phyloP scores from a whole-genome alignment of 2,888 invertebrate species.

The Eristalis tenax region DNA sequence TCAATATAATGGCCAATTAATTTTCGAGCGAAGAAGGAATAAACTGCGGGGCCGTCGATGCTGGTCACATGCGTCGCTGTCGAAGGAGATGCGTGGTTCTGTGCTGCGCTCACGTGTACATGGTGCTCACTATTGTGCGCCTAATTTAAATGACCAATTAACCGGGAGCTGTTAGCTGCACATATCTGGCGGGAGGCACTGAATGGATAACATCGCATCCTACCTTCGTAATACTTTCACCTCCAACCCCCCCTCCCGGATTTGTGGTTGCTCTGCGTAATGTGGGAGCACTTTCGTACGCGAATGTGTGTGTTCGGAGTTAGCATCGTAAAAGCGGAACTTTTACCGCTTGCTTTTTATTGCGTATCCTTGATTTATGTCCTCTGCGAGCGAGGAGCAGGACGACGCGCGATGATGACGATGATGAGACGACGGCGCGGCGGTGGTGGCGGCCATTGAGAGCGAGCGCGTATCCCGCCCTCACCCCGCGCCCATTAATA shows the following conservation, averaged over 20 bases:
- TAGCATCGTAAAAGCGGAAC: conserved; percentile 56
- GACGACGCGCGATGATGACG: conserved; percentile 22
- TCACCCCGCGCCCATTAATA: conserved; percentile 50
- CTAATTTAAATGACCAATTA: conserved; percentile 69
- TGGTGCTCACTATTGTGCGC: conserved; percentile 54
- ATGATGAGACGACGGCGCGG: conserved; percentile 17
- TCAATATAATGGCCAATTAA: conserved; percentile 68
- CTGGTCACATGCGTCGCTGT: conserved; percentile 30
- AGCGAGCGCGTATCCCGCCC: background rate
- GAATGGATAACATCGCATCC: conserved; percentile 39
- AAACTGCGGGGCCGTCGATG: conserved; percentile 11
- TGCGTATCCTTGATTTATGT: conserved; percentile 62
- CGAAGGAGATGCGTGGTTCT: background rate
- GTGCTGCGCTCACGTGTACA: conserved; percentile 55
- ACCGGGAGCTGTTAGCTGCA: conserved; percentile 42
- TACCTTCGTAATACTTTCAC: conserved; percentile 16
- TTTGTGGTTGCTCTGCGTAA: too few relatives aligned
- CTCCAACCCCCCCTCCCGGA: background rate
- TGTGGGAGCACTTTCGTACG: background rate
- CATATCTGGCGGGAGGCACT: conserved; percentile 20
- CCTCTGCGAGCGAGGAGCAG: background rate
- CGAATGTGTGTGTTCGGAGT: conserved; percentile 17
- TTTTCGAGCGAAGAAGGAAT: conserved; percentile 35
- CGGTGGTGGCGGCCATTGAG: background rate
- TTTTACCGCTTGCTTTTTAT: conserved; percentile 60